Evolutionary conservation across 2,797 vertebrate species (phyloP).

Genomic region (Allobates femoralis): DNA sequence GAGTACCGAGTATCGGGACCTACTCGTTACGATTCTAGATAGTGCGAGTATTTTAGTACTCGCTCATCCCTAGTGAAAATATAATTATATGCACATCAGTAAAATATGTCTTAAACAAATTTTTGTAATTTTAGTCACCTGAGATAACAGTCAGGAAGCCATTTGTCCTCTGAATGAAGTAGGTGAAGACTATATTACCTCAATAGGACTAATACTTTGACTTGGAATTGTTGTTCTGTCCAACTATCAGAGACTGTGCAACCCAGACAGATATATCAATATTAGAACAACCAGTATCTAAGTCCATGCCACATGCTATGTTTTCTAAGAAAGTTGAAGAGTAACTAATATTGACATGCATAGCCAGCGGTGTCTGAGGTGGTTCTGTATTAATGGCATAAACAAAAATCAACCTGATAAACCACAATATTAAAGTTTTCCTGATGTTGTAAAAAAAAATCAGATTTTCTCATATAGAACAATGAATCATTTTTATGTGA

Average conservation of each 20-base stretch:
- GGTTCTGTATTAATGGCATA: neutral
- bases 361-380: neutral
- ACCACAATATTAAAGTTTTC: neutral
- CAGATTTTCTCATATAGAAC: neutral
- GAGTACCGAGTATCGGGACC: no score
- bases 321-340: conserved; percentile 44
- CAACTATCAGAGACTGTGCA: neutral
- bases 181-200: neutral
- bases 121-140: neutral
- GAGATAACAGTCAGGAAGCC: neutral
- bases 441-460: neutral
- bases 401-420: neutral
- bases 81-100: no score
- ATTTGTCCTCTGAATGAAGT: neutral
- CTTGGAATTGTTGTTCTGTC: conserved; percentile 11
- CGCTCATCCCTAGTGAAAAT: no score
- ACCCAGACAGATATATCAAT: conserved; percentile 20
- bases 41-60: no score
- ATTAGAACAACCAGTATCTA: conserved; percentile 20
- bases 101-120: neutral
- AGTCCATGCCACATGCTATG: conserved; percentile 19
- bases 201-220: neutral
- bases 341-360: conserved; percentile 21
- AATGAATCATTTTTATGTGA: neutral
- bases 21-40: no score